Evolutionary conservation across 2,113 vertebrate species (phyloP), one percentile per base, ranked within the genome.

Genomic region (Dissostichus mawsoni): DNA sequence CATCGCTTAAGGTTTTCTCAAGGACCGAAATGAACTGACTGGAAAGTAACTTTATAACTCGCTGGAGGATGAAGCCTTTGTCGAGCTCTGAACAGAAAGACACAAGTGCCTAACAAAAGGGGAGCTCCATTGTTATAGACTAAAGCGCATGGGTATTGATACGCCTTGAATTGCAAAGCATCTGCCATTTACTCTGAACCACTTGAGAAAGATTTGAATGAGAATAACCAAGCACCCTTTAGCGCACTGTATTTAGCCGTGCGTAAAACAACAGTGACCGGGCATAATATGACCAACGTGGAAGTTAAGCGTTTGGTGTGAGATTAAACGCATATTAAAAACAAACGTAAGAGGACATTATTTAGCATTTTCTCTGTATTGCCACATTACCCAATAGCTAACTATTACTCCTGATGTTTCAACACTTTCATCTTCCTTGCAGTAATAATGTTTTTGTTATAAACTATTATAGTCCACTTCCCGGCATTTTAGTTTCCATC

Each of bases 41-140:
- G 94, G 93, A 95, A 95, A 96, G 95, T 96, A 95, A 95, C 95
- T 96, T 95, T 96, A 95, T 95, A 96, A 96, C 93, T 95, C 92
- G 91, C 86, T 94, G 93, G 92, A 94, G 95, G 94, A 94, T 95
- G 93, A 93, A 94, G 84, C 90, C 90, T 90, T 96, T 95, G 94
- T 95, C 41, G 65, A 48, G 83, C 65, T 55, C 84, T 76, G 87
- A 78, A 86, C 69, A 94, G 90, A 94, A 94, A 95, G 94, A 95
- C 93, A 94, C 90, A 93, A 92, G 92, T 23, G 91, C 77, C 87
- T 80, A 83, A 95, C 94, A 95, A 95, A 94, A 91, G 93, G 66
- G 51, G 81, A 36, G 73, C 85, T 81, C 92, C 87, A 90, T 95
- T 95, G 94, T 95, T 92, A 82, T 88, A 85, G 91, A 91, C 92